Conservation (phyloP, 2,888 invertebrate species). For the Ceraclea dissimilis region DNA sequence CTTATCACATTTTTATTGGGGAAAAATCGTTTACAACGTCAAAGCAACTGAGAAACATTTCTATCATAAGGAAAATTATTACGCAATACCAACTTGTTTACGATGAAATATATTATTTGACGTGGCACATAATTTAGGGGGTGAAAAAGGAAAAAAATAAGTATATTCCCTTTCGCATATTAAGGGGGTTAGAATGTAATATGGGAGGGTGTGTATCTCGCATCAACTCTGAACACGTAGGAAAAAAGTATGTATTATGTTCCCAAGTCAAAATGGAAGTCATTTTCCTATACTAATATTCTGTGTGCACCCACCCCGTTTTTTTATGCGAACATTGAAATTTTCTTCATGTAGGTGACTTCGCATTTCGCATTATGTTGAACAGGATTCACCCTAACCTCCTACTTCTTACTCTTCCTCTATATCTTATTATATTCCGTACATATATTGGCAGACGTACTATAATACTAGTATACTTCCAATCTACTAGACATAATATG, state of each 20-base stretch:
- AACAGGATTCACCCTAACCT: background rate
- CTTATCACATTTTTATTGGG: conserved; percentile 1
- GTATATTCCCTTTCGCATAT: conserved; percentile 1
- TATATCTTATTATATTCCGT: background rate
- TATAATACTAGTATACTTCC: background rate
- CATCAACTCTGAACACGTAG: background rate
- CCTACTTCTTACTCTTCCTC: background rate
- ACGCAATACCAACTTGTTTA: conserved; percentile 26
- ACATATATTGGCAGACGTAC: background rate
- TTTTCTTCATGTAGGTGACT: background rate
- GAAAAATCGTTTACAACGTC: conserved; percentile 9
- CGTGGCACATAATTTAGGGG: conserved; percentile 24
- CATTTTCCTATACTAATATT: background rate
- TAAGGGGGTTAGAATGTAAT: conserved; percentile 1
- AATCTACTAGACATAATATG: background rate
- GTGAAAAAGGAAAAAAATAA: conserved; percentile 6
- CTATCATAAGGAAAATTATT: conserved; percentile 17
- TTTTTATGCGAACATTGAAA: background rate
- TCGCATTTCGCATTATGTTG: background rate
- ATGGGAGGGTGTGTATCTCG: background rate
- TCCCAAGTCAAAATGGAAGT: background rate
- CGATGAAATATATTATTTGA: conserved; percentile 26
- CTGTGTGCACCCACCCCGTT: background rate
- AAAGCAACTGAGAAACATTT: conserved; percentile 18
- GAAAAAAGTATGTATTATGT: conserved; percentile 1